phyloP scores from a whole-genome alignment of 2,888 invertebrate genomes.

The Apodemia zela region DNA sequence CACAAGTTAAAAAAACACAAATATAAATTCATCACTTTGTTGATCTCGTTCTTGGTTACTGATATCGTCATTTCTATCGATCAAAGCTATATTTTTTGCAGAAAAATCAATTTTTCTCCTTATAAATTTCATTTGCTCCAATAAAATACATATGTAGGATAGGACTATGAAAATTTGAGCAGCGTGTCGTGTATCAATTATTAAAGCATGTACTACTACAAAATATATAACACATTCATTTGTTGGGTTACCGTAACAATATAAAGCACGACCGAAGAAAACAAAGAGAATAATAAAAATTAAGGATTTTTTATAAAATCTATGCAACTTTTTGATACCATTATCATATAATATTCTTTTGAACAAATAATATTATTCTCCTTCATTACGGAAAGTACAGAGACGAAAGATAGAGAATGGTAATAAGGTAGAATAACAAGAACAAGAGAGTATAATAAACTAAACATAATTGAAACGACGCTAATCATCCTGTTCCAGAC shows the following conservation, averaged over 20 bases:
- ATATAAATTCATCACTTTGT: neutral
- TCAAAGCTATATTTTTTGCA: neutral
- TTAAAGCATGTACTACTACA: neutral
- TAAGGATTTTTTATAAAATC: neutral
- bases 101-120: neutral
- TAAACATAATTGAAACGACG: neutral
- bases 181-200: neutral
- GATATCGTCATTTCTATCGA: neutral
- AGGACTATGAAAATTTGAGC: neutral
- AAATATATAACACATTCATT: neutral
- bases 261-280: neutral
- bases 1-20: neutral
- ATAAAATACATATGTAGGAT: neutral
- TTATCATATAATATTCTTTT: neutral
- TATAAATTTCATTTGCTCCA: neutral
- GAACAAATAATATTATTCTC: neutral
- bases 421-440: neutral
- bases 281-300: neutral
- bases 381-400: neutral
- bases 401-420: neutral
- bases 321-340: neutral
- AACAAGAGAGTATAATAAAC: neutral
- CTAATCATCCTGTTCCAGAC: neutral
- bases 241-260: neutral
- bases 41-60: too few relatives aligned